Conservation (phyloP, 2,888 invertebrate species). For the Temnothorax ravouxi region DNA sequence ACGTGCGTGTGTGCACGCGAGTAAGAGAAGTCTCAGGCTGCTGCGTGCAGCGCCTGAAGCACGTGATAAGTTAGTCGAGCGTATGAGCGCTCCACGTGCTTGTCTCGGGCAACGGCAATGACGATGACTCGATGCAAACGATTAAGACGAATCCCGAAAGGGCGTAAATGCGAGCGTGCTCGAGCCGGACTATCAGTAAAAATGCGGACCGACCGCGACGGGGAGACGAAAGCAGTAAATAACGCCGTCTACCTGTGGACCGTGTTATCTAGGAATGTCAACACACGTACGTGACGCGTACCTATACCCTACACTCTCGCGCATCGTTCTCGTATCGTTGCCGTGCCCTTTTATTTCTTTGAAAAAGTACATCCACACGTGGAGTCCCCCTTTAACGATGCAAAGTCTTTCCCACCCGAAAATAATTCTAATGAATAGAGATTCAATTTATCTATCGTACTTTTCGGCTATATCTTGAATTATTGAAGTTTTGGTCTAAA, state of each 20-base stretch:
- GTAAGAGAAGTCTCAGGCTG: constrained; percentile 12
- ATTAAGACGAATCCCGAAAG: constrained; percentile 74
- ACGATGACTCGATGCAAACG: constrained; percentile 57
- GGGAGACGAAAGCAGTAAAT: constrained; percentile 75
- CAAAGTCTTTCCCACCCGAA: not conserved
- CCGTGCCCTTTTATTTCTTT: not conserved
- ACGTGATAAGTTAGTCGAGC: constrained; percentile 57
- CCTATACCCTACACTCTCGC: constrained; percentile 57
- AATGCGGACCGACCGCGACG: constrained; percentile 78
- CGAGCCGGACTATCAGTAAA: constrained; percentile 74
- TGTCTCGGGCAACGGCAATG: constrained; percentile 35
- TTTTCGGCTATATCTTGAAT: not conserved
- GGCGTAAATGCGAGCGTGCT: constrained; percentile 69
- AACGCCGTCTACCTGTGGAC: constrained; percentile 73
- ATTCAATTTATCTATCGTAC: not conserved
- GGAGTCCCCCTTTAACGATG: not conserved
- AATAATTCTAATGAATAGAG: not conserved
- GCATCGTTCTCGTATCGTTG: constrained; percentile 43
- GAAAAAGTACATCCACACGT: not conserved
- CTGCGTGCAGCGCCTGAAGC: constrained; percentile 53
- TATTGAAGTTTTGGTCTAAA: not conserved
- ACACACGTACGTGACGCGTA: constrained; percentile 47
- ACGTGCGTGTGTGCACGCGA: not conserved
- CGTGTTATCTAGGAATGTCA: constrained; percentile 75
- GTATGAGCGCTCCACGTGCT: constrained; percentile 41